phyloP scores from a whole-genome alignment of 2,113 vertebrate species.

The Marcusenius ussheri region DNA sequence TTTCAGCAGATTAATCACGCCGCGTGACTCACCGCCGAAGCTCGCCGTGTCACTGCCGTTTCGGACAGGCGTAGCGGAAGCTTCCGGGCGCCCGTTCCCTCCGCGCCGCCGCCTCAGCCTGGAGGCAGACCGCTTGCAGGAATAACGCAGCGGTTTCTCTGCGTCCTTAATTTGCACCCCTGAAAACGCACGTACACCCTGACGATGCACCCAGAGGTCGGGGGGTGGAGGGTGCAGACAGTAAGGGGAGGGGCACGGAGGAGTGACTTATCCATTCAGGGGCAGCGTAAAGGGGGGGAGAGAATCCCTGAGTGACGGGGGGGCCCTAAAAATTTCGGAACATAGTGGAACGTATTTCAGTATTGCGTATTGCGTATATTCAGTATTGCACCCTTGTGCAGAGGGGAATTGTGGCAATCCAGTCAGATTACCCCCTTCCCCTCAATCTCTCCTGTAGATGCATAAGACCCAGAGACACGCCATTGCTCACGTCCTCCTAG shows the following conservation, averaged over 20 bases:
- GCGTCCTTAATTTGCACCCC: background rate
- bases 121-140: background rate
- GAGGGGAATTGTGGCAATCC: background rate
- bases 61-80: background rate
- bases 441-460: background rate
- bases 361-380: too few relatives aligned
- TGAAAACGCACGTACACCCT: background rate
- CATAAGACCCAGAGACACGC: background rate
- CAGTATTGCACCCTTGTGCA: background rate
- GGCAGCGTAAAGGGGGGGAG: background rate
- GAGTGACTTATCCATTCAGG: background rate
- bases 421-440: background rate
- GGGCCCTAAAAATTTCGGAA: background rate
- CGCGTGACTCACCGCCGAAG: background rate
- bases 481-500: background rate
- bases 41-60: background rate
- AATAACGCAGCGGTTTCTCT: background rate
- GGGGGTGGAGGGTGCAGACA: background rate
- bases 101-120: background rate
- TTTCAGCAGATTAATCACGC: background rate
- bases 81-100: background rate
- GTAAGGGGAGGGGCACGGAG: background rate
- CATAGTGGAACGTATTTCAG: background rate
- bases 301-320: background rate
- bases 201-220: background rate